These are phyloP conservation scores for Nasonia longicornis DNA, from an alignment of 1,140 invertebrate species.

Conservation along the genomic window DNA sequence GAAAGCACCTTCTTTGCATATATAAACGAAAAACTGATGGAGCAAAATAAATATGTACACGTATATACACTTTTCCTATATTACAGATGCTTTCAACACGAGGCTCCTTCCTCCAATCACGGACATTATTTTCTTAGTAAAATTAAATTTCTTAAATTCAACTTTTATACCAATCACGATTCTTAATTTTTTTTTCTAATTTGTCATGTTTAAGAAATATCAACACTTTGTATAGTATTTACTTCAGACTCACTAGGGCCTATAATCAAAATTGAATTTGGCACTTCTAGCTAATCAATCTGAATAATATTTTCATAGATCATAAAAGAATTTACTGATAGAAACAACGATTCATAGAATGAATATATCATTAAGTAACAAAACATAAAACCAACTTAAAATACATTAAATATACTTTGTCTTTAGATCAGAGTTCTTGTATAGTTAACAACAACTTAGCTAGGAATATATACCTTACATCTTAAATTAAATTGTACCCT, in stretches of 20 bases:
- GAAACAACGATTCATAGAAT: not conserved
- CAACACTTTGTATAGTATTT: not conserved
- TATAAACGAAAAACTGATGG: not conserved
- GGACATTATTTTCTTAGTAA: not conserved
- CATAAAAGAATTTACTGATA: not conserved
- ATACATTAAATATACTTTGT: too few relatives aligned
- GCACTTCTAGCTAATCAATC: slow-evolving; percentile 40
- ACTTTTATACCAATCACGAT: not conserved
- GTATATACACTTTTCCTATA: slow-evolving; percentile 36
- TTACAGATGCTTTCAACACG: not conserved
- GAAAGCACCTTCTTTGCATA: not conserved
- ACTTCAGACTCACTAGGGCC: not conserved
- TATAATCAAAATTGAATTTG: slow-evolving; percentile 25
- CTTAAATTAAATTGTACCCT: not conserved
- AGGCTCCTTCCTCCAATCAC: not conserved
- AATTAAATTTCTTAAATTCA: not conserved
- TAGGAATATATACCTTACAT: too few relatives aligned
- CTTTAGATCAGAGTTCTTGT: too few relatives aligned
- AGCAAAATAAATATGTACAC: slow-evolving; percentile 31
- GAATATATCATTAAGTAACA: not conserved
- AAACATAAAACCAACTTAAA: too few relatives aligned
- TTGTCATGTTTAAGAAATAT: too few relatives aligned
- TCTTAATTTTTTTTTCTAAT: not conserved
- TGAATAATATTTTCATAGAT: not conserved
- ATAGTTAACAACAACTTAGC: too few relatives aligned